These are phyloP conservation scores for Harlomillsia oculata DNA, from an alignment of 1,140 invertebrate species.

Conservation along the genomic window DNA sequence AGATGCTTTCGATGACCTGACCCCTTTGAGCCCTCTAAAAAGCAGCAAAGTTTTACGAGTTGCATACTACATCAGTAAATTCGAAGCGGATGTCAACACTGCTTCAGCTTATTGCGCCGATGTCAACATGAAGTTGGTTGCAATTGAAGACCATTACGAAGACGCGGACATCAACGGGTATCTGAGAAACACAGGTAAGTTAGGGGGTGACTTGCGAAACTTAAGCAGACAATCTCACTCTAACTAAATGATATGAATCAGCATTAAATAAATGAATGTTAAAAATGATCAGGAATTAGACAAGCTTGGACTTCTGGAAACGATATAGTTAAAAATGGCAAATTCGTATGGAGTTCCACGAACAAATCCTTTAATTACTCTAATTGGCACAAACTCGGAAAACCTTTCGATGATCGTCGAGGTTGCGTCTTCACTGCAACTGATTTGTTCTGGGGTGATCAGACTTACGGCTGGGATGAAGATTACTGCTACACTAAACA, in stretches of 20 bases:
- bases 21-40: too few species aligned
- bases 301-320: conserved; percentile 17
- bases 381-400: conserved; percentile 8
- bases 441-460: conserved; percentile 15
- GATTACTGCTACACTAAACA: conserved; percentile 10
- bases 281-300: not conserved
- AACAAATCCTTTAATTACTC: conserved; percentile 7
- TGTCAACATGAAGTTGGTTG: conserved; percentile 8
- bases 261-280: not conserved
- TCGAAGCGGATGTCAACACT: conserved; percentile 12
- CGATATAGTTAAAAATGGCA: conserved; percentile 13
- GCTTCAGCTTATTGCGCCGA: conserved; percentile 12
- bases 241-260: too few species aligned
- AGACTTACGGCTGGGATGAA: conserved; percentile 19
- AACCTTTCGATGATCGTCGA: not conserved
- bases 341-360: conserved; percentile 12
- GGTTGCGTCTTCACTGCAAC: conserved; percentile 19
- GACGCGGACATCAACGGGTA: conserved; percentile 13
- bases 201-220: not conserved
- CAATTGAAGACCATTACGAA: conserved; percentile 17
- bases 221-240: too few species aligned
- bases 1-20: too few species aligned
- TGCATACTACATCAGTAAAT: conserved; percentile 10
- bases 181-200: conserved; percentile 3
- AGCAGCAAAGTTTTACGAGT: conserved; percentile 8